Evolutionary conservation across 2,888 invertebrate species (phyloP).

Genomic region (Xylophagus ater): DNA sequence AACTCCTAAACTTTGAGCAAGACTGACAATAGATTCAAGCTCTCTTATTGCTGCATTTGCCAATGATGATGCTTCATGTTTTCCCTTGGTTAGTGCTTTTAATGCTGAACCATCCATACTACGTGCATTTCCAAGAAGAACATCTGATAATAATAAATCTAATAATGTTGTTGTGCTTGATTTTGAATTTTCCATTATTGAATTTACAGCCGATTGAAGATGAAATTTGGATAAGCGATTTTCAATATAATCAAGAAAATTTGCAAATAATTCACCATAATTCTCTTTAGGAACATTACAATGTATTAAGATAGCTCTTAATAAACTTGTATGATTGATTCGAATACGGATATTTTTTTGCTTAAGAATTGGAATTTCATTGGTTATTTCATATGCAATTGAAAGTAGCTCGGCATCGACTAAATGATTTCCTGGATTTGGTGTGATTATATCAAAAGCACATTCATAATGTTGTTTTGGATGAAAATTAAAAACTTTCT

Average conservation of each 20-base stretch:
- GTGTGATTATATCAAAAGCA: constrained; percentile 85
- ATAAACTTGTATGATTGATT: constrained; percentile 66
- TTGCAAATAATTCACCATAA: constrained; percentile 36
- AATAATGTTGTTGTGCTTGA: constrained; percentile 31
- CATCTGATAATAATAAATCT: constrained; percentile 32
- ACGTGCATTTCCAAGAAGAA: constrained; percentile 29
- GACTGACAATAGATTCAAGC: constrained; percentile 57
- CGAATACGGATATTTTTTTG: constrained; percentile 57
- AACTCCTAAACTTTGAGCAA: constrained; percentile 63
- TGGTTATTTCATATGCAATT: constrained; percentile 62
- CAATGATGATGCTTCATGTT: constrained; percentile 52
- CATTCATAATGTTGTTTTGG: constrained; percentile 84
- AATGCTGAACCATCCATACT: constrained; percentile 30
- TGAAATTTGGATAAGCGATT: constrained; percentile 57
- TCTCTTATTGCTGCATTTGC: constrained; percentile 64
- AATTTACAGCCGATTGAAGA: constrained; percentile 55
- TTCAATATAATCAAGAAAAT: constrained; percentile 37
- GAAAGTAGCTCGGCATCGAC: constrained; percentile 78
- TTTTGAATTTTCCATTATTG: constrained; percentile 48
- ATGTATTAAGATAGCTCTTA: constrained; percentile 64
- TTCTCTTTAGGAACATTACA: constrained; percentile 67
- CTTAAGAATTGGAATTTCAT: constrained; percentile 52
- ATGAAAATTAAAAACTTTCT: constrained; percentile 67
- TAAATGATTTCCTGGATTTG: constrained; percentile 59
- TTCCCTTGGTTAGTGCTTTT: constrained; percentile 53